Conservation (phyloP, 2,113 vertebrate genomes). For the Varanus salvator region DNA sequence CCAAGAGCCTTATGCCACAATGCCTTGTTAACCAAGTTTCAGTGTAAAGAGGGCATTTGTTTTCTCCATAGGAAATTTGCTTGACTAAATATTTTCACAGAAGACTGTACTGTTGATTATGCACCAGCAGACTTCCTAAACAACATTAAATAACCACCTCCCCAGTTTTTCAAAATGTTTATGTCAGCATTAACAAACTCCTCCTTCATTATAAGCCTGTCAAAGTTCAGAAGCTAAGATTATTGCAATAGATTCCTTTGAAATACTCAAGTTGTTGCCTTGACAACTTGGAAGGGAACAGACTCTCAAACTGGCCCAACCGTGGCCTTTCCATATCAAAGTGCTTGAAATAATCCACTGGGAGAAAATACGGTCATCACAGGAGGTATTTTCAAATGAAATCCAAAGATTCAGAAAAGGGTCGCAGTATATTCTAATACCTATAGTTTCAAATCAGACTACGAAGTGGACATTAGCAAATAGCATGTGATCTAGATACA, state of each 20-base stretch:
- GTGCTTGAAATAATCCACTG: conserved; percentile 52
- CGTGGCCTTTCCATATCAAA: conserved; percentile 61
- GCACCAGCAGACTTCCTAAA: conserved; percentile 71
- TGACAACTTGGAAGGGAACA: conserved; percentile 73
- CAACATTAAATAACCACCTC: conserved; percentile 69
- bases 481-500: conserved; percentile 32
- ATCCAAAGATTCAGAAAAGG: conserved; percentile 14
- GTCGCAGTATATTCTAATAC: background rate
- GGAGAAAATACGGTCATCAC: conserved; percentile 53
- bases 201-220: conserved; percentile 81
- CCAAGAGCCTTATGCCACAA: conserved; percentile 42
- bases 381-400: conserved; percentile 16
- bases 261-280: conserved; percentile 79
- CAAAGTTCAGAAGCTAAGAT: conserved; percentile 82
- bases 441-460: conserved; percentile 23
- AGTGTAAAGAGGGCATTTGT: conserved; percentile 52
- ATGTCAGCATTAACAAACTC: conserved; percentile 82
- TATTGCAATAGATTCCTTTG: conserved; percentile 82
- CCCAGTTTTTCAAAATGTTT: conserved; percentile 74
- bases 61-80: conserved; percentile 66
- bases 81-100: conserved; percentile 73
- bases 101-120: conserved; percentile 56
- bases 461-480: conserved; percentile 1
- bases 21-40: conserved; percentile 36
- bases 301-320: conserved; percentile 58